These are phyloP conservation scores for Spatulosminthurus flaviceps DNA, from an alignment of 2,888 invertebrate genomes.

Conservation along the genomic window DNA sequence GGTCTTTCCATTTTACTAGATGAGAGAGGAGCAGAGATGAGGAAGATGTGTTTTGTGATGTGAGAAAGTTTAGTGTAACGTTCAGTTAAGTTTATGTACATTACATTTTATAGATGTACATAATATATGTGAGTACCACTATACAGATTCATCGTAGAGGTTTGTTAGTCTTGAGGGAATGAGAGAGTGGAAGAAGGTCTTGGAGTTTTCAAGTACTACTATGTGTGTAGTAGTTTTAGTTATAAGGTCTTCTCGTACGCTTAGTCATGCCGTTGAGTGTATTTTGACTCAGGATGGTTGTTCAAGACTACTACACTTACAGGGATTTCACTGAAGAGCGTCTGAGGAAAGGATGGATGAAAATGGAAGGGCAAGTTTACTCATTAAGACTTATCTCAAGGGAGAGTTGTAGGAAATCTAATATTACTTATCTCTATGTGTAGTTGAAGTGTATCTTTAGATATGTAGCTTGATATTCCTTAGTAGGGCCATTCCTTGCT, in stretches of 20 bases:
- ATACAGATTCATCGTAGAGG: no score
- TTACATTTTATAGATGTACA: no score
- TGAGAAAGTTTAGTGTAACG: slow-evolving; percentile 12
- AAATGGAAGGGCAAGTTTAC: slow-evolving; percentile 43
- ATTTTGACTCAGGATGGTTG: slow-evolving; percentile 15
- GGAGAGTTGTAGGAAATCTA: slow-evolving; percentile 42
- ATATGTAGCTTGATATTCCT: neutral
- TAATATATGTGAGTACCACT: no score
- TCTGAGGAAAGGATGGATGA: slow-evolving; percentile 33
- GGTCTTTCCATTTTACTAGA: no score
- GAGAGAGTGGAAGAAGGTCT: neutral
- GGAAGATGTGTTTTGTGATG: slow-evolving; percentile 10
- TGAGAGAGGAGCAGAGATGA: neutral
- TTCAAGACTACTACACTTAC: neutral
- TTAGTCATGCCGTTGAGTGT: neutral
- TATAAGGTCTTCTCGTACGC: neutral
- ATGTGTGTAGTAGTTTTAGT: neutral
- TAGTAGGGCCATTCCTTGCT: no score
- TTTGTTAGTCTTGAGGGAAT: no score
- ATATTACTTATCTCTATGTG: slow-evolving; percentile 40
- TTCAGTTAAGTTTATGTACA: neutral
- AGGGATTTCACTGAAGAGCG: slow-evolving; percentile 30
- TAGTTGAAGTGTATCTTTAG: neutral
- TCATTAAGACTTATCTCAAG: slow-evolving; percentile 40
- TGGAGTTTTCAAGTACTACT: neutral